Evolutionary conservation across 2,888 invertebrate genomes (phyloP).

Genomic region (Anticlea derivata): DNA sequence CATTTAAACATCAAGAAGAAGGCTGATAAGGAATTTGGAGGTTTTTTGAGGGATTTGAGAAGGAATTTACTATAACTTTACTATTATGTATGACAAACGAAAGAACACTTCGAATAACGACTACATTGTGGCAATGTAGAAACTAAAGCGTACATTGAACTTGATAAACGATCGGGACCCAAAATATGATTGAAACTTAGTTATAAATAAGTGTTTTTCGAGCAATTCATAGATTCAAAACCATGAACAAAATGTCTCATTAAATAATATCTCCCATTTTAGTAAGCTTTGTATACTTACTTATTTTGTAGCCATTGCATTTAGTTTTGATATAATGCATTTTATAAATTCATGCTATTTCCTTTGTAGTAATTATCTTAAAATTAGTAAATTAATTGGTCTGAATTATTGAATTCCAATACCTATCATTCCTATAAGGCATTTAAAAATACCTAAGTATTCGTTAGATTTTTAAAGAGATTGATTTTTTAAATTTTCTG

Average conservation of each 20-base stretch:
- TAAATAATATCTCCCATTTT: too few species aligned
- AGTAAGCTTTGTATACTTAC: too few species aligned
- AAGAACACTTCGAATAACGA: background rate
- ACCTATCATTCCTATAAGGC: slow-evolving; percentile 61
- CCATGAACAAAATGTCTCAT: too few species aligned
- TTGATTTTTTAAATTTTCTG: slow-evolving; percentile 34
- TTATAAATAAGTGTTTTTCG: too few species aligned
- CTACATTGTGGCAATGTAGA: background rate
- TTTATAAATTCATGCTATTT: slow-evolving; percentile 7
- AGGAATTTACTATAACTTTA: slow-evolving; percentile 36
- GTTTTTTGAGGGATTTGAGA: slow-evolving; percentile 38
- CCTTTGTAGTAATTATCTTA: background rate
- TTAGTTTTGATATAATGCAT: background rate
- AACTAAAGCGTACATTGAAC: background rate
- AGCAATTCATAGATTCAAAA: too few species aligned
- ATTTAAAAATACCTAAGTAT: slow-evolving; percentile 47
- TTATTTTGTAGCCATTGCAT: too few species aligned
- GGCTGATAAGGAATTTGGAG: slow-evolving; percentile 43
- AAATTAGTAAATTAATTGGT: slow-evolving; percentile 30
- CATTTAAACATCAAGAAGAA: slow-evolving; percentile 30
- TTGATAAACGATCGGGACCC: slow-evolving; percentile 29
- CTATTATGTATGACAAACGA: background rate
- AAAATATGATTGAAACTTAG: too few species aligned
- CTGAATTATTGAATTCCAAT: slow-evolving; percentile 42
- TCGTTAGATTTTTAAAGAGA: slow-evolving; percentile 6